Percentiles rank a stretch among this genome's conserved stretches.
Evolutionary conservation across 2,888 invertebrate genomes (phyloP).

Genomic region (Drosophila anceps): DNA sequence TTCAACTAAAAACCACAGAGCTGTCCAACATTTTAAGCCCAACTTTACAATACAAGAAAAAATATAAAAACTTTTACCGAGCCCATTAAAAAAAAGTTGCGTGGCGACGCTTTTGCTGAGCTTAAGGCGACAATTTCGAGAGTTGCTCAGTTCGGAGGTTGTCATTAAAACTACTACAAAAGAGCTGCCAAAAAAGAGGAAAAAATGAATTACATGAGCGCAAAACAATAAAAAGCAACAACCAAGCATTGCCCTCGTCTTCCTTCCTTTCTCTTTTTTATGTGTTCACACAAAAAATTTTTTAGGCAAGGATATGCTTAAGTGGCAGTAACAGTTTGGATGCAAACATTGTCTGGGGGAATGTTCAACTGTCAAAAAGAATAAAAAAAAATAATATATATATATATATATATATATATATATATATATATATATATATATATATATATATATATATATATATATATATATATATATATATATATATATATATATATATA

Average conservation of each 20-base stretch:
- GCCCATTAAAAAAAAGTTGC: slow-evolving; percentile 47
- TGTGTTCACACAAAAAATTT: slow-evolving; percentile 55
- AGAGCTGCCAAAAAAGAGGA: slow-evolving; percentile 29
- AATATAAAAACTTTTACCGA: slow-evolving; percentile 37
- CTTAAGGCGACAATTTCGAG: slow-evolving; percentile 75
- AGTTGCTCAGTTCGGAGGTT: slow-evolving; percentile 37
- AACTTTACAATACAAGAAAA: slow-evolving; percentile 48
- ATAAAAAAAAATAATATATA: slow-evolving; percentile 11
- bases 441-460: not conserved
- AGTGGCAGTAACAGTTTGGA: slow-evolving; percentile 76
- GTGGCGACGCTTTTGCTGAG: slow-evolving; percentile 55
- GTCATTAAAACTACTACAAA: slow-evolving; percentile 75
- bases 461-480: slow-evolving; percentile 3
- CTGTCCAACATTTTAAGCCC: slow-evolving; percentile 32
- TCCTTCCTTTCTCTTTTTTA: slow-evolving; percentile 15
- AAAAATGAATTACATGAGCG: slow-evolving; percentile 37
- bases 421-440: not conserved
- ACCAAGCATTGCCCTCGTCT: slow-evolving; percentile 19
- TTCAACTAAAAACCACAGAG: slow-evolving; percentile 29
- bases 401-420: not conserved
- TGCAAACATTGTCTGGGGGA: slow-evolving; percentile 76
- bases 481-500: not conserved
- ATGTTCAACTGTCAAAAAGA: slow-evolving; percentile 41
- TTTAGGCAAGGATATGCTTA: slow-evolving; percentile 74
- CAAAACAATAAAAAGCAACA: slow-evolving; percentile 62